phyloP scores from a whole-genome alignment of 2,888 invertebrate species.

The Ormyrus thymus region DNA sequence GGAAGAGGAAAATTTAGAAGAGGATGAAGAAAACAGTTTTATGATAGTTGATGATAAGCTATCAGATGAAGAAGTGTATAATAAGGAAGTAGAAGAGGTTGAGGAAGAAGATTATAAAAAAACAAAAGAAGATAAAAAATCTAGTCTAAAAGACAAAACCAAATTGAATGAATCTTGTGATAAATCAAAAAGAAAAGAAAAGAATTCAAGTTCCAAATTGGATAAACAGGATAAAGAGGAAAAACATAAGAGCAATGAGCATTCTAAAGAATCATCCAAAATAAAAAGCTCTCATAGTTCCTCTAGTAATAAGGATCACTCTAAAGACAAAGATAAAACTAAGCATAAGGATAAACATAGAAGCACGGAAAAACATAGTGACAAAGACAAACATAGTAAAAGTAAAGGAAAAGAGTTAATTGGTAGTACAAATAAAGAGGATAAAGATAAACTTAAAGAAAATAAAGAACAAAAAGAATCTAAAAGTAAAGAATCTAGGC shows the following conservation, averaged over 20 bases:
- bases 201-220: constrained; percentile 57
- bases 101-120: constrained; percentile 47
- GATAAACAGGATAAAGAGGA: constrained; percentile 59
- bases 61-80: constrained; percentile 54
- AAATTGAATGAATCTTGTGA: constrained; percentile 58
- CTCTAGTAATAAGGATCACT: constrained; percentile 64
- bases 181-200: constrained; percentile 56
- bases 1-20: constrained; percentile 29
- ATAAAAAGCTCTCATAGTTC: constrained; percentile 65
- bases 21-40: constrained; percentile 35
- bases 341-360: constrained; percentile 37
- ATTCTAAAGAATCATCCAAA: constrained; percentile 64
- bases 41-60: constrained; percentile 22
- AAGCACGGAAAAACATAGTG: background rate
- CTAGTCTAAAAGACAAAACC: constrained; percentile 56
- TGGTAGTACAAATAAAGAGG: constrained; percentile 26
- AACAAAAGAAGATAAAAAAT: constrained; percentile 37
- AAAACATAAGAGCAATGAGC: constrained; percentile 60
- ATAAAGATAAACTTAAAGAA: constrained; percentile 47
- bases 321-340: constrained; percentile 61
- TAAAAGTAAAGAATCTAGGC: constrained; percentile 52
- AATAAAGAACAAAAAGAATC: constrained; percentile 50
- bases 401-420: constrained; percentile 56
- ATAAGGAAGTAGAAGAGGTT: constrained; percentile 17
- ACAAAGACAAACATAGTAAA: constrained; percentile 59